Conservation (phyloP, 2,113 vertebrate species). For the Motacilla alba region DNA sequence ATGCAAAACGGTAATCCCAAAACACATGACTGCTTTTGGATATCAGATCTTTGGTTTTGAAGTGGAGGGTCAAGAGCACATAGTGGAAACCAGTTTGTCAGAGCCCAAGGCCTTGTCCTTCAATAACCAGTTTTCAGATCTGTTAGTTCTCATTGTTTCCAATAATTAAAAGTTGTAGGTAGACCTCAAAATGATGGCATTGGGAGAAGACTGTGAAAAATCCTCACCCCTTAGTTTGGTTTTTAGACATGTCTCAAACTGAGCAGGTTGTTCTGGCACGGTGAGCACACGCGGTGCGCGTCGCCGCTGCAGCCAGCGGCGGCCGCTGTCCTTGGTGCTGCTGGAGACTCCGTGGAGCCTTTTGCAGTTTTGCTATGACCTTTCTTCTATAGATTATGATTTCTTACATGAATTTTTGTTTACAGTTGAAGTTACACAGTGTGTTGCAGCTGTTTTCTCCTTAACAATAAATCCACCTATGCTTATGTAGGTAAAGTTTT, state of each 20-base stretch:
- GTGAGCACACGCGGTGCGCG: fast-evolving
- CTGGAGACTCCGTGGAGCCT: neutral
- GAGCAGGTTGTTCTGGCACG: fast-evolving
- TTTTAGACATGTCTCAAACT: fast-evolving
- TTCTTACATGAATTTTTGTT: neutral
- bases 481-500: neutral
- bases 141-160: neutral
- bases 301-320: fast-evolving
- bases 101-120: neutral
- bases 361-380: neutral
- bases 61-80: fast-evolving
- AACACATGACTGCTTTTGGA: neutral
- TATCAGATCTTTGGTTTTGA: neutral
- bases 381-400: neutral
- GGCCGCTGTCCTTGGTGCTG: constrained; percentile 66
- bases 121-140: neutral
- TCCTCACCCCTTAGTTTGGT: fast-evolving
- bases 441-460: neutral
- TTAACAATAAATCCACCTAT: neutral
- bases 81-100: neutral
- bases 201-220: neutral
- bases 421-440: neutral
- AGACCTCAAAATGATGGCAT: fast-evolving
- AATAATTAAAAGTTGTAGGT: neutral
- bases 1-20: neutral